Conservation (phyloP, 2,797 vertebrate species). For the Mionectes olivaceus region DNA sequence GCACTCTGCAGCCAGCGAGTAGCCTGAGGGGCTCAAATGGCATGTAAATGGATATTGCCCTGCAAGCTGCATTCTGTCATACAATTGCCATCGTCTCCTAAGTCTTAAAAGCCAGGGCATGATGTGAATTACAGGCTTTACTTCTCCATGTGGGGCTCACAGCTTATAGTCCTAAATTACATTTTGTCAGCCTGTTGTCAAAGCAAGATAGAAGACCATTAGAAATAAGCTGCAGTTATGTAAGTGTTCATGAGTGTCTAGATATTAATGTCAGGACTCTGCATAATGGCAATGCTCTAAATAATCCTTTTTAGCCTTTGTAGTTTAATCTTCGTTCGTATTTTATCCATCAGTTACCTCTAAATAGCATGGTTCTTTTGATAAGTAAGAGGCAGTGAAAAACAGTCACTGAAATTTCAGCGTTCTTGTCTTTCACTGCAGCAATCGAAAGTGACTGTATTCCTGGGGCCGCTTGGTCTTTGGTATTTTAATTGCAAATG, state of each 20-base stretch:
- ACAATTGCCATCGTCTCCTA: conserved; percentile 31
- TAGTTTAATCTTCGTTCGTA: conserved; percentile 63
- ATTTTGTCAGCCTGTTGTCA: conserved; percentile 67
- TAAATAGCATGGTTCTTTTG: conserved; percentile 47
- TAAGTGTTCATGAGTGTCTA: conserved; percentile 51
- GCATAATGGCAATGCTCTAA: conserved; percentile 51
- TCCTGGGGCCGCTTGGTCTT: background rate
- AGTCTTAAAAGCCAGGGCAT: conserved; percentile 57
- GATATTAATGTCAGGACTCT: conserved; percentile 63
- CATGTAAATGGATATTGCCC: conserved; percentile 54
- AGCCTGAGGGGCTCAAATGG: conserved; percentile 23
- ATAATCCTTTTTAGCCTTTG: conserved; percentile 64
- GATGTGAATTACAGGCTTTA: conserved; percentile 61
- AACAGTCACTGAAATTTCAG: conserved; percentile 13
- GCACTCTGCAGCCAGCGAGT: background rate
- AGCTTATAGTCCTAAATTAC: conserved; percentile 58
- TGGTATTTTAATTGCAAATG: conserved; percentile 40
- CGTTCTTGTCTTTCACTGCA: background rate
- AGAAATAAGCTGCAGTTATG: conserved; percentile 51
- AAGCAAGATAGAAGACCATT: conserved; percentile 60
- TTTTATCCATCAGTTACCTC: conserved; percentile 67
- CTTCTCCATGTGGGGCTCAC: conserved; percentile 45
- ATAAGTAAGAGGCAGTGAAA: conserved; percentile 43
- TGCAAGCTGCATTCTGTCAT: conserved; percentile 39
- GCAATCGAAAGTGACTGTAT: background rate